Conservation (phyloP, 2,113 vertebrate genomes). For the Semicossyphus pulcher region DNA sequence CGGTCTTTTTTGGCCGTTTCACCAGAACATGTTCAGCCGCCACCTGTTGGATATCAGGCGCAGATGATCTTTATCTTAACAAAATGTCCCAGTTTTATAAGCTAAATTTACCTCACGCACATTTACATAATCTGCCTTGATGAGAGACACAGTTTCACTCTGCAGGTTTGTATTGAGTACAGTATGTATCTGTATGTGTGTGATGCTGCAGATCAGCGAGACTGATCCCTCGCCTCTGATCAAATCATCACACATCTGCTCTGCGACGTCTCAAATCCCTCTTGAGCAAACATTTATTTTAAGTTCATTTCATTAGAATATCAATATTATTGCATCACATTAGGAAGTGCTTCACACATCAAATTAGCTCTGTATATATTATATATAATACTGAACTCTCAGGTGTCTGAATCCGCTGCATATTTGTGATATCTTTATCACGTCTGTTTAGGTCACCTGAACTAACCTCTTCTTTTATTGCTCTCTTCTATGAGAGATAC, state of each 20-base stretch:
- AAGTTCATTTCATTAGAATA: constrained; percentile 7
- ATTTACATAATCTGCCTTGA: constrained; percentile 7
- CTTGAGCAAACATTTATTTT: constrained; percentile 1
- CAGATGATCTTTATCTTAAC: constrained; percentile 40
- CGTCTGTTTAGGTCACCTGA: no score
- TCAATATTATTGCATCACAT: constrained; percentile 4
- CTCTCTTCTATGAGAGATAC: not conserved
- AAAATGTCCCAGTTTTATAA: constrained; percentile 40
- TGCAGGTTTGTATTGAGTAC: not conserved
- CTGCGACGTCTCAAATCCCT: constrained; percentile 12
- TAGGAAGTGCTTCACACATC: constrained; percentile 30
- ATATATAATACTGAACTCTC: constrained; percentile 7
- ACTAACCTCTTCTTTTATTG: not conserved
- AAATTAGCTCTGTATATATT: constrained; percentile 4
- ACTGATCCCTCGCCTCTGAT: constrained; percentile 21
- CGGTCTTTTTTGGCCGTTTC: constrained; percentile 26
- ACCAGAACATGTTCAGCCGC: constrained; percentile 39
- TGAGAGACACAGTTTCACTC: constrained; percentile 4
- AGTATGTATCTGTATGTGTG: not conserved
- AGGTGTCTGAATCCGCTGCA: constrained; percentile 19
- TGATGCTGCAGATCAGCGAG: not conserved
- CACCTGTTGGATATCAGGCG: constrained; percentile 52
- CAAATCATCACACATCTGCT: constrained; percentile 53
- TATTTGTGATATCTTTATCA: not conserved
- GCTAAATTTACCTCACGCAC: constrained; percentile 19